Conservation (phyloP, 2,113 vertebrate genomes). For the Orthonyx spaldingii region DNA sequence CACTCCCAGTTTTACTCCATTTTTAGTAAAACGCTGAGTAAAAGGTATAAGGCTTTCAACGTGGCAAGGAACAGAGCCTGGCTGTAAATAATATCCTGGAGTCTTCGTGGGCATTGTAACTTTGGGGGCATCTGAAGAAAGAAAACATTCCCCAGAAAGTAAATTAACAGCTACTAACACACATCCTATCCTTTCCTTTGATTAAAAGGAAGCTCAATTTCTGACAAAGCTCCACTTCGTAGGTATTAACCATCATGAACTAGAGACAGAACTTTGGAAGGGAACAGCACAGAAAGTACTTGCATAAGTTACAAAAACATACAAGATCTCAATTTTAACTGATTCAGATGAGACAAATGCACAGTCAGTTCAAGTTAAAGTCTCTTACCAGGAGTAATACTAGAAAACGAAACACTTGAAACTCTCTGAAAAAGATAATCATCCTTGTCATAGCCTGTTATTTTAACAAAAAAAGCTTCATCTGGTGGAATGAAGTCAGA, state of each 20-base stretch:
- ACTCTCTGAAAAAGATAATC: slow-evolving; percentile 90
- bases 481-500: slow-evolving; percentile 91
- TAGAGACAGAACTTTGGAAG: not conserved
- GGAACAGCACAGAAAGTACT: not conserved
- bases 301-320: not conserved
- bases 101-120: slow-evolving; percentile 85
- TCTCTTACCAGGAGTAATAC: slow-evolving; percentile 85
- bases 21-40: slow-evolving; percentile 83
- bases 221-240: not conserved
- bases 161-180: not conserved
- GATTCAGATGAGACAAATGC: not conserved
- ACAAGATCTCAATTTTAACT: not conserved
- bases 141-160: not conserved
- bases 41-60: slow-evolving; percentile 92
- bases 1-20: slow-evolving; percentile 81
- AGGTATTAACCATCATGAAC: not conserved
- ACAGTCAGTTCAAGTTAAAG: not conserved
- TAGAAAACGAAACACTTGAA: slow-evolving; percentile 94
- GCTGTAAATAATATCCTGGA: slow-evolving; percentile 90
- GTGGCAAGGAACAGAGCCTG: slow-evolving; percentile 78
- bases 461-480: slow-evolving; percentile 91
- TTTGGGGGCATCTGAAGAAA: slow-evolving; percentile 79
- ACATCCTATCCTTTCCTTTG: not conserved
- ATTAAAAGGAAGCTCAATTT: not conserved
- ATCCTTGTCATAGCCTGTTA: slow-evolving; percentile 87